Percentiles rank a stretch among this genome's conserved stretches.
Conservation (phyloP, 2,888 invertebrate genomes). For the Drosophila lutescens region DNA sequence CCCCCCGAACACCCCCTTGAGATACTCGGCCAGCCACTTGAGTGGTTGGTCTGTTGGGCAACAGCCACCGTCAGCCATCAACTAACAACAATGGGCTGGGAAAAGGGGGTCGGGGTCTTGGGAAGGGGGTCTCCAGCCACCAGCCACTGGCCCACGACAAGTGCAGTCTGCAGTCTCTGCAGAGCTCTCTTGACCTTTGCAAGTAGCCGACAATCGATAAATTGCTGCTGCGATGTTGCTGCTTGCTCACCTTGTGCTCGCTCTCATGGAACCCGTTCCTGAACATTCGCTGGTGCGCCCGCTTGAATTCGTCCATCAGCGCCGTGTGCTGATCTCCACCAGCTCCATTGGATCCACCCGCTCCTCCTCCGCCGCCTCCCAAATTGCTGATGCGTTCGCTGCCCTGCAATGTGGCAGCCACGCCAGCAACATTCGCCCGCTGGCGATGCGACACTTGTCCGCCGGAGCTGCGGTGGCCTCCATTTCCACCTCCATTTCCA, state of each 20-base stretch:
- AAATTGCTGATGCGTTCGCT: constrained; percentile 85
- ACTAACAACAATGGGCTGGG: constrained; percentile 16
- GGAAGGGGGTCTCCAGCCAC: neutral
- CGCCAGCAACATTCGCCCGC: constrained; percentile 43
- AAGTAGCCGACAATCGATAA: constrained; percentile 39
- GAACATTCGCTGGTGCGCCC: constrained; percentile 95
- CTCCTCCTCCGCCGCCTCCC: constrained; percentile 82
- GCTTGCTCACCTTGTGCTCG: constrained; percentile 80
- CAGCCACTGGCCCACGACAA: constrained; percentile 43
- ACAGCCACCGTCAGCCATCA: constrained; percentile 1
- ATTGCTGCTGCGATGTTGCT: constrained; percentile 22
- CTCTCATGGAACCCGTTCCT: constrained; percentile 85
- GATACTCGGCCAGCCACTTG: constrained; percentile 21
- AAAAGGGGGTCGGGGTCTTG: neutral
- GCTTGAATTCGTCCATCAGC: constrained; percentile 95
- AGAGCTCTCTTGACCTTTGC: constrained; percentile 67
- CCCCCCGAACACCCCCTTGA: neutral
- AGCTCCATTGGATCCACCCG: constrained; percentile 14
- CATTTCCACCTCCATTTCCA: constrained; percentile 12
- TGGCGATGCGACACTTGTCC: constrained; percentile 70
- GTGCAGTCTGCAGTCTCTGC: constrained; percentile 36
- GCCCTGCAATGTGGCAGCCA: constrained; percentile 46
- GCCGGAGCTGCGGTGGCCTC: constrained; percentile 41
- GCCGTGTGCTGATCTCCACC: constrained; percentile 88
- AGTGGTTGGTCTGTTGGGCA: constrained; percentile 25